Conservation (phyloP, 2,888 invertebrate species). For the Diplazon laetatorius region DNA sequence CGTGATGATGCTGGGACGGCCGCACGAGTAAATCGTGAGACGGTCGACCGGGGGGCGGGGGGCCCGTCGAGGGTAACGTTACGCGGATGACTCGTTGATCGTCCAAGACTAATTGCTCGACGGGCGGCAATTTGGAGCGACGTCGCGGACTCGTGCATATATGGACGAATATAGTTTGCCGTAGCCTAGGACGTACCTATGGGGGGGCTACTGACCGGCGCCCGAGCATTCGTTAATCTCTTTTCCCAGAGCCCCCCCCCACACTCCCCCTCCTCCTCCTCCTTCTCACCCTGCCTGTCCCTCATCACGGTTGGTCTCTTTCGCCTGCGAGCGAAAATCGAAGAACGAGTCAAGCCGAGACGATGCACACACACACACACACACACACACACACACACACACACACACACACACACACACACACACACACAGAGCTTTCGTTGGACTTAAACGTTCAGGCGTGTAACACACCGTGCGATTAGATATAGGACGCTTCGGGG, state of each 20-base stretch:
- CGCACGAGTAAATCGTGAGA: slow-evolving; percentile 37
- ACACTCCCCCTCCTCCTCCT: no score
- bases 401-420: no score
- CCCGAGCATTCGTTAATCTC: slow-evolving; percentile 40
- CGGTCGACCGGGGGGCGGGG: slow-evolving; percentile 4
- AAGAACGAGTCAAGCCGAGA: slow-evolving; percentile 21
- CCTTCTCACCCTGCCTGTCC: no score
- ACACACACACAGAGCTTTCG: slow-evolving; percentile 21
- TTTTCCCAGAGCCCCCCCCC: slow-evolving; percentile 18
- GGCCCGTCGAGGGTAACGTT: slow-evolving; percentile 13
- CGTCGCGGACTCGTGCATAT: slow-evolving; percentile 1
- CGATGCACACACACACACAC: no score
- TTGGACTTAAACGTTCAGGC: slow-evolving; percentile 46
- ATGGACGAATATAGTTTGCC: slow-evolving; percentile 17
- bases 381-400: no score
- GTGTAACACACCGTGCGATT: slow-evolving; percentile 60
- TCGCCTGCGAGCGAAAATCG: slow-evolving; percentile 16
- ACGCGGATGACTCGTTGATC: slow-evolving; percentile 45
- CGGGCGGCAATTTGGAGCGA: slow-evolving; percentile 56
- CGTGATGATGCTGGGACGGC: background rate
- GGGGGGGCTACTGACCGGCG: slow-evolving; percentile 44
- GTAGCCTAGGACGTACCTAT: background rate
- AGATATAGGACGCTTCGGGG: slow-evolving; percentile 64
- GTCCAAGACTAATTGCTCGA: slow-evolving; percentile 58
- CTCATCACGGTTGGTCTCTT: no score